phyloP scores from a whole-genome alignment of 2,113 vertebrate genomes.

The Synchiropus splendidus region DNA sequence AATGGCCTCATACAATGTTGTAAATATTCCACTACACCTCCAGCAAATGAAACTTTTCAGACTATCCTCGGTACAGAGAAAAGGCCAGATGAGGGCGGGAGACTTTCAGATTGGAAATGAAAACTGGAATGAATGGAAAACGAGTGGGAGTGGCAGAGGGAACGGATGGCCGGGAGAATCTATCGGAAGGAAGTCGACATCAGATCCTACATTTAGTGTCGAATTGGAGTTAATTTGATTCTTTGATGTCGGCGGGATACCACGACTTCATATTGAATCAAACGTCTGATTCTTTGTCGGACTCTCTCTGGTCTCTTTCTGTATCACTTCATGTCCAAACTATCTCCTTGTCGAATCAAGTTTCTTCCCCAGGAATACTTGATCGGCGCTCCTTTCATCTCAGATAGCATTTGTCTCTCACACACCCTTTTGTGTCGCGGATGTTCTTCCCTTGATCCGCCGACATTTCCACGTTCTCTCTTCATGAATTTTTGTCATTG shows the following conservation, averaged over 20 bases:
- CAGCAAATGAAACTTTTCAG: no score
- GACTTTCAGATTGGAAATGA: no score
- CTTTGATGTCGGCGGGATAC: slow-evolving; percentile 32
- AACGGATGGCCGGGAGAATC: background rate
- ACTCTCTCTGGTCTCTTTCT: slow-evolving; percentile 8
- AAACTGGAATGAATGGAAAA: background rate
- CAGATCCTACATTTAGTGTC: slow-evolving; percentile 22
- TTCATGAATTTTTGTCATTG: no score
- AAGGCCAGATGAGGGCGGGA: no score
- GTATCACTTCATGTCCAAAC: slow-evolving; percentile 25
- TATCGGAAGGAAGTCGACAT: slow-evolving; percentile 7
- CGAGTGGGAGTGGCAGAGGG: background rate
- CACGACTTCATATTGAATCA: slow-evolving; percentile 16
- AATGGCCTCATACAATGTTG: no score
- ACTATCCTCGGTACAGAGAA: background rate
- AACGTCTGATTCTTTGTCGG: slow-evolving; percentile 23
- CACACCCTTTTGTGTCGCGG: no score
- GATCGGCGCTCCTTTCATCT: no score
- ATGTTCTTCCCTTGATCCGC: no score
- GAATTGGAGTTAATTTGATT: slow-evolving; percentile 37
- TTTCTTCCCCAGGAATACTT: no score
- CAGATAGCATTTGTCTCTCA: no score
- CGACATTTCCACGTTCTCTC: no score
- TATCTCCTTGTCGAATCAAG: slow-evolving; percentile 10
- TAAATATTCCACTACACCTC: no score